phyloP scores from a whole-genome alignment of 2,888 invertebrate species.

The Dasypogon diadema region DNA sequence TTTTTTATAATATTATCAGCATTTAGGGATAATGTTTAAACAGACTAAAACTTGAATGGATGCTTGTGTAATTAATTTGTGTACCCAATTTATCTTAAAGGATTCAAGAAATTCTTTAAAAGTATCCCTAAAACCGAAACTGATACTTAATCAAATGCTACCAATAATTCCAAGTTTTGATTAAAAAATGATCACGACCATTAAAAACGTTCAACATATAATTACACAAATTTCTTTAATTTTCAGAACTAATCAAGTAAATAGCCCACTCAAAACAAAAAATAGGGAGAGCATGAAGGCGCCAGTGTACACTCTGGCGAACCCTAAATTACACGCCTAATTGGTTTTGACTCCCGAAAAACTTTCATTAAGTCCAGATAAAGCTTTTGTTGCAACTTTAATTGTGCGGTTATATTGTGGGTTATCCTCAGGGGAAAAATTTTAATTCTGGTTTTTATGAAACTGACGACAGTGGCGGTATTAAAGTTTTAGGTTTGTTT shows the following conservation, averaged over 20 bases:
- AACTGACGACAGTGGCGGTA: conserved; percentile 6
- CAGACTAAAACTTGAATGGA: no score
- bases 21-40: no score
- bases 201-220: conserved; percentile 39
- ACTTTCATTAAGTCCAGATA: conserved; percentile 50
- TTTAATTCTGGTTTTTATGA: conserved; percentile 29
- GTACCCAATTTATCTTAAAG: not conserved
- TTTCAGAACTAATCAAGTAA: conserved; percentile 43
- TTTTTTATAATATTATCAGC: no score
- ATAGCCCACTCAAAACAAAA: not conserved
- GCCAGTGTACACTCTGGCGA: conserved; percentile 29
- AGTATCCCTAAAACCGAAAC: no score
- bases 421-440: conserved; percentile 10
- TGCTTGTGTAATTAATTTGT: not conserved
- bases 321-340: conserved; percentile 48
- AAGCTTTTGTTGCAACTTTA: conserved; percentile 49
- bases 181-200: conserved; percentile 5
- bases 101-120: no score
- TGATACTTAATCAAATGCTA: no score
- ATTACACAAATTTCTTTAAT: conserved; percentile 27
- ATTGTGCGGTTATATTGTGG: conserved; percentile 42
- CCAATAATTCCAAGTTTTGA: not conserved
- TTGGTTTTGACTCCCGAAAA: conserved; percentile 48
- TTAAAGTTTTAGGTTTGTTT: not conserved
- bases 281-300: conserved; percentile 17